phyloP scores from a whole-genome alignment of 1,140 invertebrate genomes.

The Aricia agestis region DNA sequence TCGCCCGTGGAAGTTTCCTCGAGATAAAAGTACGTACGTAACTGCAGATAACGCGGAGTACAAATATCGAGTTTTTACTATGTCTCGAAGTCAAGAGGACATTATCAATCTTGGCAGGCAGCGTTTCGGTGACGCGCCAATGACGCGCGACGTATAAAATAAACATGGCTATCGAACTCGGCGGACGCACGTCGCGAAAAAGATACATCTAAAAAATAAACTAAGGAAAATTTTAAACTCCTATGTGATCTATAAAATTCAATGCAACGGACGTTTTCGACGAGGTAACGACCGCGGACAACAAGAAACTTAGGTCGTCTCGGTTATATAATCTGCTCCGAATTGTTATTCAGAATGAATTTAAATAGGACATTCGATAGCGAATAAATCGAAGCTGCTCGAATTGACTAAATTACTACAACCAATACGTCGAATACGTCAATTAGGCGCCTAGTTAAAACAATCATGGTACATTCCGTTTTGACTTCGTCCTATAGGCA shows the following conservation, averaged over 20 bases:
- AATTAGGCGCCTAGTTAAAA: no score
- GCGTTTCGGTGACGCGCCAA: neutral
- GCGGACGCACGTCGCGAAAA: neutral
- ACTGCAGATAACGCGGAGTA: neutral
- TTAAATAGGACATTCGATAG: slow-evolving; percentile 4
- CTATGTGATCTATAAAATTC: no score
- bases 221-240: neutral
- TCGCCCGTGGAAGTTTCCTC: neutral
- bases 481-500: neutral
- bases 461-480: no score
- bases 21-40: neutral
- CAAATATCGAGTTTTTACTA: slow-evolving; percentile 3
- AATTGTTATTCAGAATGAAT: slow-evolving; percentile 5
- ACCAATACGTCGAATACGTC: neutral
- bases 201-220: neutral
- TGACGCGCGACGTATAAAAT: slow-evolving; percentile 4
- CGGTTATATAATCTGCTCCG: neutral
- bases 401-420: neutral
- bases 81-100: neutral
- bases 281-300: neutral
- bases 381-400: neutral
- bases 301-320: neutral
- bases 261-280: neutral
- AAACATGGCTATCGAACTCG: slow-evolving; percentile 11
- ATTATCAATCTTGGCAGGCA: neutral